A percentile compares a stretch with the other conserved stretches of the same genome.
Evolutionary conservation across 2,113 vertebrate species (phyloP).

Genomic region (Isurus oxyrinchus): DNA sequence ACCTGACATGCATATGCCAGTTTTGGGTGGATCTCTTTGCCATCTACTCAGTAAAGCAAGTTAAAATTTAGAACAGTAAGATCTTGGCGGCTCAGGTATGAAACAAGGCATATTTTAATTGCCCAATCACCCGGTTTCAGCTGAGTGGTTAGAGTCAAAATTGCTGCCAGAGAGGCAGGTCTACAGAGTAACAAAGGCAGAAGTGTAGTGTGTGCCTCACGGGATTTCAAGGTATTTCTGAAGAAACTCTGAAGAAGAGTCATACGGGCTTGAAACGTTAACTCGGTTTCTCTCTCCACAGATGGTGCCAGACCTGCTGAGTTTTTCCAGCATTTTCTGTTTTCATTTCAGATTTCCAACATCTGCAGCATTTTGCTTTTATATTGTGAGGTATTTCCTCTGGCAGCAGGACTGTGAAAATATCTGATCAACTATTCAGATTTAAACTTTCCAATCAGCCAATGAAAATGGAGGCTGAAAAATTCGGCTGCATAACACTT

Average conservation of each 20-base stretch:
- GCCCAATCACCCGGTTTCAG: not conserved
- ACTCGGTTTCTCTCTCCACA: no score
- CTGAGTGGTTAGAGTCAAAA: not conserved
- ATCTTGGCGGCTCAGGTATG: not conserved
- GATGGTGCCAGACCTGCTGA: no score
- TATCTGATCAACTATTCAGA: not conserved
- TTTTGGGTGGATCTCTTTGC: not conserved
- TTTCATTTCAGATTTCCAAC: no score
- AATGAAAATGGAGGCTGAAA: not conserved
- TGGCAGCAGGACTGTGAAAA: not conserved
- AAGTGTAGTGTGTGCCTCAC: not conserved
- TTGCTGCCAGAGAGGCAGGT: not conserved
- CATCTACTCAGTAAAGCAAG: not conserved
- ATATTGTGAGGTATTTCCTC: not conserved
- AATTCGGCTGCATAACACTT: not conserved
- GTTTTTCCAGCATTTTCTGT: no score
- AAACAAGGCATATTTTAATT: not conserved
- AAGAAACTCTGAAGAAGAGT: no score
- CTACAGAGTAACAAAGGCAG: not conserved
- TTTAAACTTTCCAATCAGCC: not conserved
- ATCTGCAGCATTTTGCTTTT: no score
- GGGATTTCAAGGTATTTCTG: no score
- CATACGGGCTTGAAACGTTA: no score
- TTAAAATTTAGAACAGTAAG: not conserved
- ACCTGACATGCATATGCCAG: not conserved